phyloP scores from a whole-genome alignment of 2,797 vertebrate species.

The Serranus cabrilla region DNA sequence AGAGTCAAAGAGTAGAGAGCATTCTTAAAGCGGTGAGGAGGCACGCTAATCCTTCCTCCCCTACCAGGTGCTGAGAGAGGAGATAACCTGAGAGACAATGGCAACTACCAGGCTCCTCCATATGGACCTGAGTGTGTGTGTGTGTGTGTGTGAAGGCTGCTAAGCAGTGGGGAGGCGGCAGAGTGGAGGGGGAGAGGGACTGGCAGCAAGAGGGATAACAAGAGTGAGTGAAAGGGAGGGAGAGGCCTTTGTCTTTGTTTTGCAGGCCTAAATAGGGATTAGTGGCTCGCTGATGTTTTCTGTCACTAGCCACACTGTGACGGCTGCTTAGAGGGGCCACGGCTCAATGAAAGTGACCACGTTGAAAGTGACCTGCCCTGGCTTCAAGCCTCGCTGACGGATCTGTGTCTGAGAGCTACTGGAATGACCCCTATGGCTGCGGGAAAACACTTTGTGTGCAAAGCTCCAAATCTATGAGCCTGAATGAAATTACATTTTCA shows the following conservation, averaged over 20 bases:
- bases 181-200: slow-evolving; percentile 32
- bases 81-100: slow-evolving; percentile 79
- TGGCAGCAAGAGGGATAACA: slow-evolving; percentile 68
- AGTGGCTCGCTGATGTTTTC: slow-evolving; percentile 80
- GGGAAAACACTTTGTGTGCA: slow-evolving; percentile 1
- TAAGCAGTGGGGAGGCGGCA: slow-evolving; percentile 42
- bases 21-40: slow-evolving; percentile 73
- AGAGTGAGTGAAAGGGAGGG: slow-evolving; percentile 53
- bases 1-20: slow-evolving; percentile 69
- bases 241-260: slow-evolving; percentile 78
- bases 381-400: slow-evolving; percentile 66
- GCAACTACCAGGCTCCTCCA: slow-evolving; percentile 57
- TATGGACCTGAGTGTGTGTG: slow-evolving; percentile 58
- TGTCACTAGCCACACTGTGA: slow-evolving; percentile 76
- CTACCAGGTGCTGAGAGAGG: slow-evolving; percentile 82
- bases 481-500: not conserved
- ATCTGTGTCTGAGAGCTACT: slow-evolving; percentile 65
- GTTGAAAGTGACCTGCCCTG: slow-evolving; percentile 46
- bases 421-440: slow-evolving; percentile 29
- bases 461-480: not conserved
- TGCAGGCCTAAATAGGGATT: slow-evolving; percentile 81
- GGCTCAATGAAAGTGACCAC: slow-evolving; percentile 70
- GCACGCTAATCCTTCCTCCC: slow-evolving; percentile 75
- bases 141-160: slow-evolving; percentile 39
- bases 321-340: slow-evolving; percentile 42